phyloP scores from a whole-genome alignment of 1,140 invertebrate genomes.

The Leptonema lineaticorne region DNA sequence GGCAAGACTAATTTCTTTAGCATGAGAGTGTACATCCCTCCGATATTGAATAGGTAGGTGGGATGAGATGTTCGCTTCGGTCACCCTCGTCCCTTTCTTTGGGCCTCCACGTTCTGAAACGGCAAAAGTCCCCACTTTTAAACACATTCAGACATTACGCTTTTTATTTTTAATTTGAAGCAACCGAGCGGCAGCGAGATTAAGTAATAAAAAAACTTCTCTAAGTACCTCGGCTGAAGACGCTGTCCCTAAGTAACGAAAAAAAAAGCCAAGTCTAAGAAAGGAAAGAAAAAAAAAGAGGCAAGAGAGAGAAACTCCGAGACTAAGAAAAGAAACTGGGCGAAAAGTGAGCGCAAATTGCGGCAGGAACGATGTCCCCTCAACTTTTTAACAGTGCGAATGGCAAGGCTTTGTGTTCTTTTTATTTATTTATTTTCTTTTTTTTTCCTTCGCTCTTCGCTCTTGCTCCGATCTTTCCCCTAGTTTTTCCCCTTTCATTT shows the following conservation, averaged over 20 bases:
- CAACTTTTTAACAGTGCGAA: not conserved
- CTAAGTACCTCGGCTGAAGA: conserved; percentile 26
- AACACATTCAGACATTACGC: conserved; percentile 38
- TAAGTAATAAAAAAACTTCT: conserved; percentile 40
- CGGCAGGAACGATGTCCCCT: not conserved
- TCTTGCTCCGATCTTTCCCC: too few relatives aligned
- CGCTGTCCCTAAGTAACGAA: conserved; percentile 36
- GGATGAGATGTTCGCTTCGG: not conserved
- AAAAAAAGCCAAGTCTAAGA: not conserved
- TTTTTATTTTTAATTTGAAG: conserved; percentile 41
- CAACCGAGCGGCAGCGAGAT: conserved; percentile 38
- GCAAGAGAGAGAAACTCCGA: conserved; percentile 18
- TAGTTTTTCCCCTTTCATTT: too few relatives aligned
- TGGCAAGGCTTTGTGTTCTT: not conserved
- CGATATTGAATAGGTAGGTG: not conserved
- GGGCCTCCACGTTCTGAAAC: too few relatives aligned
- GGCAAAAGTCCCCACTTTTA: conserved; percentile 8
- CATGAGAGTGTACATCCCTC: not conserved
- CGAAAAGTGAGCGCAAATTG: not conserved
- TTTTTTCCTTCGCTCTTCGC: too few relatives aligned
- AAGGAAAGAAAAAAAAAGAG: conserved; percentile 4
- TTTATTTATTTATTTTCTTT: not conserved
- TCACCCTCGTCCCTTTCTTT: conserved; percentile 6
- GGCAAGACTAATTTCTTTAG: conserved; percentile 41
- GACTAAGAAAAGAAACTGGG: not conserved